Base-by-base conservation (phyloP, 35 echinoderm and acorn worm genomes). In the Apostichopus japonicus region DNA sequence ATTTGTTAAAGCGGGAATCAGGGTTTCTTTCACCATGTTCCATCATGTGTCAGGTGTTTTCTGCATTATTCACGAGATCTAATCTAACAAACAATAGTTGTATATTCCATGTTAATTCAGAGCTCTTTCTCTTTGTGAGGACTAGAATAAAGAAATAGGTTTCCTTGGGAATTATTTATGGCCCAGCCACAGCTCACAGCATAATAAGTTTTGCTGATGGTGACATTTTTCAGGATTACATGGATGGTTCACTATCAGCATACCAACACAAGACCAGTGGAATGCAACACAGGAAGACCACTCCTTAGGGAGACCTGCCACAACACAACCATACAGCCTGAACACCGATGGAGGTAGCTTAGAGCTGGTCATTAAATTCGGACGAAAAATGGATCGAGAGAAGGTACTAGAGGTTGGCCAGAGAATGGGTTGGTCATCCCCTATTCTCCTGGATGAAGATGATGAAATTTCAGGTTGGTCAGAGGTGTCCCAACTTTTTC, bases 321-420 rank as follows among this genome's bases (percentile, higher is more conserved):
- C 54, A 6, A 11, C 52, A 17, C 51, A 75, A 61, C 77, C 86
- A 61, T 11, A 21, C 5, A 65, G 76, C 13, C 54, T 17, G 23
- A 67, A 17, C 25, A 11, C 6, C 24, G 92, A 94, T 25, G 97
- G 92, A 65, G 97, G 97, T 15, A 95, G 97, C 72, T 67, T 98
- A 24, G 97, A 98, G 84, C 86, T 98, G 52, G 86, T 79, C 0
- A 84, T 98, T 65, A 98, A 92, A 86, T 96, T 98, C 82, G 94
- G 93, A 10, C 97, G 93, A 19, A 93, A 94, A 21, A 63, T 76
- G 79, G 97, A 98, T 62, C 90, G 91, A 23, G 97, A 96, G 65
- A 92, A 86, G 17, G 95, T 98, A 13, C 71, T 98, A 7, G 77
- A 98, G 65, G 95, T 95, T 23, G 97, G 92, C 17, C 77, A 86